Percentiles rank a stretch among this genome's conserved stretches.
phyloP scores from a whole-genome alignment of 2,888 invertebrate species.

The Marasmarcha lunaedactyla region DNA sequence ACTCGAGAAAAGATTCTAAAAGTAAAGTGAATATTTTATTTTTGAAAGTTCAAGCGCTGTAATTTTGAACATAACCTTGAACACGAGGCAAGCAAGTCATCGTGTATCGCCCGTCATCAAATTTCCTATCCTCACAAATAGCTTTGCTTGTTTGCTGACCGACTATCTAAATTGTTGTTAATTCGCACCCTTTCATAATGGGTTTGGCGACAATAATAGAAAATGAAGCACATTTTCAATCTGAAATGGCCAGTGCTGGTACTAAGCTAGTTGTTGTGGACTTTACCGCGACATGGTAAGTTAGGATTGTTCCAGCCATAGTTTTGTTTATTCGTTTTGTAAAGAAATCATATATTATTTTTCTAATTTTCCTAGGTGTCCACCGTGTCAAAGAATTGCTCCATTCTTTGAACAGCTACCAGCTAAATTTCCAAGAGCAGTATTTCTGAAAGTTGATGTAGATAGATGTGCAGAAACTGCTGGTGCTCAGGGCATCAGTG shows the following conservation, averaged over 20 bases:
- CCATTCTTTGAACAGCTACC: slow-evolving; percentile 93
- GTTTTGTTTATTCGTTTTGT: not conserved
- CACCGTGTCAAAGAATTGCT: slow-evolving; percentile 94
- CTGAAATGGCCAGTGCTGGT: slow-evolving; percentile 86
- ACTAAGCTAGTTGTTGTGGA: slow-evolving; percentile 93
- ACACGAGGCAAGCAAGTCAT: too few relatives aligned
- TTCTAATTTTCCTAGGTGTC: slow-evolving; percentile 78
- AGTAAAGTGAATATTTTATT: too few relatives aligned
- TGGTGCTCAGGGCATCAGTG: slow-evolving; percentile 87
- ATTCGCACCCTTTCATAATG: slow-evolving; percentile 40
- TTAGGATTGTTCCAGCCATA: slow-evolving; percentile 23
- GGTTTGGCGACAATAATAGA: slow-evolving; percentile 74
- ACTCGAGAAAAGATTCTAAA: too few relatives aligned
- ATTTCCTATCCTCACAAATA: too few relatives aligned
- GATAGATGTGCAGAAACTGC: slow-evolving; percentile 94
- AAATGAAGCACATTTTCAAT: slow-evolving; percentile 85
- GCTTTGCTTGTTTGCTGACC: too few relatives aligned
- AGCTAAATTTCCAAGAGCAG: slow-evolving; percentile 86
- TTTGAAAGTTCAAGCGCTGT: too few relatives aligned
- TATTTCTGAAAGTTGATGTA: slow-evolving; percentile 95
- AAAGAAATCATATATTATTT: not conserved
- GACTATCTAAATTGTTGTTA: slow-evolving; percentile 9
- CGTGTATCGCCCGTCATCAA: too few relatives aligned
- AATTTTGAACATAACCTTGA: too few relatives aligned
- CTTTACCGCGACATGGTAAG: slow-evolving; percentile 93